Evolutionary conservation across 2,797 vertebrate species (phyloP).

Genomic region (Muraenolepis orangiensis): DNA sequence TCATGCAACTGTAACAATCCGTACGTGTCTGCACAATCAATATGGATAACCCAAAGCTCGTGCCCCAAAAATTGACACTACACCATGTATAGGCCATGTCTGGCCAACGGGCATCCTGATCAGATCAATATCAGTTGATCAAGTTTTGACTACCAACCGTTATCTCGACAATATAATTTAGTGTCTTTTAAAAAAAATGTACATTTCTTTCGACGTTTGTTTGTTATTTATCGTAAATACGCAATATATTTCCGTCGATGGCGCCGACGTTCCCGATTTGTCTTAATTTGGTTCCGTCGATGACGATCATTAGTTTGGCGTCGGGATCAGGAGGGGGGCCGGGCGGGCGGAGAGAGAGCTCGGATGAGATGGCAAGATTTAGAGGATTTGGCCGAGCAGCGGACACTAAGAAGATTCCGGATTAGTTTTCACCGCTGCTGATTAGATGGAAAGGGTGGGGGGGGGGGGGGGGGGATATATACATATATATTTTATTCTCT

Average conservation of each 20-base stretch:
- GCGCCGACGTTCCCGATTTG: too few species aligned
- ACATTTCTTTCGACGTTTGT: too few species aligned
- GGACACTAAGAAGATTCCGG: slow-evolving; percentile 76
- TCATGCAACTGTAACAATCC: slow-evolving; percentile 22
- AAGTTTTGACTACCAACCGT: neutral
- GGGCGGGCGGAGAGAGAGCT: too few species aligned
- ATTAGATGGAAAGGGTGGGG: slow-evolving; percentile 62
- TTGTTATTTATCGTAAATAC: too few species aligned
- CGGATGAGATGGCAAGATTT: slow-evolving; percentile 79
- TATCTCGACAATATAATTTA: neutral
- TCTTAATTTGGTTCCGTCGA: slow-evolving; percentile 62
- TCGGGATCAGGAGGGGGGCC: slow-evolving; percentile 73
- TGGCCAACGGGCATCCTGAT: neutral
- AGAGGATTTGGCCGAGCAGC: slow-evolving; percentile 74
- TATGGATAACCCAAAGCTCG: slow-evolving; percentile 20
- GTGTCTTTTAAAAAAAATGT: too few species aligned
- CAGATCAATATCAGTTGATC: neutral
- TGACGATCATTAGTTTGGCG: slow-evolving; percentile 77
- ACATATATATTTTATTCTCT: slow-evolving; percentile 34
- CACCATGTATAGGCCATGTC: neutral
- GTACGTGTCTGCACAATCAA: slow-evolving; percentile 28
- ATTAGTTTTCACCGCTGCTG: slow-evolving; percentile 72
- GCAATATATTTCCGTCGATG: too few species aligned
- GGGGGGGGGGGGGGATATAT: neutral
- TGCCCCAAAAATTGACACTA: neutral